Conservation (phyloP, 30 jellyfish, hydroid and myxozoan species). For the Hydractinia symbiolongicarpus region DNA sequence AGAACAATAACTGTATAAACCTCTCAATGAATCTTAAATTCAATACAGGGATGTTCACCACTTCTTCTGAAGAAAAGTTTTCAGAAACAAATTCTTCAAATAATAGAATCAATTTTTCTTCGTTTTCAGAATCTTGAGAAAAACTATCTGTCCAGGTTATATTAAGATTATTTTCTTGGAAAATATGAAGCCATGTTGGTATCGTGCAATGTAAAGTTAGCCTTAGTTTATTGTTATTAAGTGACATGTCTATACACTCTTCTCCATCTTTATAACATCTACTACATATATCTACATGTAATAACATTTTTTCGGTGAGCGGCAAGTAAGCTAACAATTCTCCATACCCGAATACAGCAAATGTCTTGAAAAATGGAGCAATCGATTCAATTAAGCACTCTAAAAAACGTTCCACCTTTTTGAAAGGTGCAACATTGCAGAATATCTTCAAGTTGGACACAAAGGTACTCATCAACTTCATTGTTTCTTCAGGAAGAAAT, state of each 20-base stretch:
- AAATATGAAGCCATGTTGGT: background rate
- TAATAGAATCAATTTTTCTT: background rate
- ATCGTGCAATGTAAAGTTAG: too few relatives aligned
- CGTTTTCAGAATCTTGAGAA: background rate
- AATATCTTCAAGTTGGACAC: background rate
- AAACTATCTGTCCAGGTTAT: background rate
- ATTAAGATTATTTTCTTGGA: background rate
- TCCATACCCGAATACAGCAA: background rate
- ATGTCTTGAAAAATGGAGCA: background rate
- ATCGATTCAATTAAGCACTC: background rate
- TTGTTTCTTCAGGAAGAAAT: background rate
- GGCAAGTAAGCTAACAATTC: conserved; percentile 7
- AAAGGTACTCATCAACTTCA: background rate
- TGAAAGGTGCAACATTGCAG: background rate
- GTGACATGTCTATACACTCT: too few relatives aligned
- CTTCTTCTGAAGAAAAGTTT: background rate
- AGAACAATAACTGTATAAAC: background rate
- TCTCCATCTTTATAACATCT: background rate
- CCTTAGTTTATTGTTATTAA: too few relatives aligned
- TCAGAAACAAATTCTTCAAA: background rate
- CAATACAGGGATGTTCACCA: background rate
- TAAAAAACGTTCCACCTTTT: background rate
- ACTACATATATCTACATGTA: conserved; percentile 4
- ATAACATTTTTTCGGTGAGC: background rate
- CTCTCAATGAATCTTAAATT: background rate